Evolutionary conservation across 1,140 invertebrate genomes (phyloP), one percentile per base, ranked within the genome.

Genomic region (Araneus ventricosus): DNA sequence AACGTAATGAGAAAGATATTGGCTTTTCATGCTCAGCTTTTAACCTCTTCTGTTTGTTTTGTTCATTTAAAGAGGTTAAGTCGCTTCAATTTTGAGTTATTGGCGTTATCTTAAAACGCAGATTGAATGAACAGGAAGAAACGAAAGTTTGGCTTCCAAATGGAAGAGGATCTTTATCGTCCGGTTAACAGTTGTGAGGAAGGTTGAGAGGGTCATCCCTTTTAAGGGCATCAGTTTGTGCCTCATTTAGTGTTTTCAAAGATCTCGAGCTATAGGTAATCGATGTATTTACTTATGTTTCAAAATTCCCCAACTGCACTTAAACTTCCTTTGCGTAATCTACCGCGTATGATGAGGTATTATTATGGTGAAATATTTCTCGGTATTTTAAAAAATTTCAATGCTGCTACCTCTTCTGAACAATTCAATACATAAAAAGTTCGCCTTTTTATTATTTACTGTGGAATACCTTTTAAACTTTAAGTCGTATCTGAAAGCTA

Each of bases 1-100:
- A 30, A 88, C 59, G 37, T 88, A 88, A 88, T 88, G 86, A 88
- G 63, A 88, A 88, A 70, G 86, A 88, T 88, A 88, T 88, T 88
- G 86, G 86, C 61, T 88, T 88, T 88, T 67, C 63, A 41, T 70
- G 22, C 37, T 70, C 86, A 45, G 61, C 87, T 88, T 88, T 88
- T 70, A 67, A 88, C 86, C 86, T 88, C 84, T 86, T 86, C 34
- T 88, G 61, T 88, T 88, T 88, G 37, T 88, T 88, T 39, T n/a
- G 61, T 67, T 88, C 30, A 37, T 88, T 70, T 88, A 45, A 88
- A 86, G 84, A 86, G 52, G 61, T 88, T 70, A 37, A 88, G 70
- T 75, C 70, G 30, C 70, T 75, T 75, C 70, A 75, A 75, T 75
- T 75, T 75, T 75, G 70, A 75, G 70, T 82, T 82, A 41, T 52